Percentiles rank a stretch among this genome's conserved stretches.
These are phyloP conservation scores for Urosaurus nigricauda DNA, from an alignment of 2,797 vertebrate genomes.

Conservation along the genomic window DNA sequence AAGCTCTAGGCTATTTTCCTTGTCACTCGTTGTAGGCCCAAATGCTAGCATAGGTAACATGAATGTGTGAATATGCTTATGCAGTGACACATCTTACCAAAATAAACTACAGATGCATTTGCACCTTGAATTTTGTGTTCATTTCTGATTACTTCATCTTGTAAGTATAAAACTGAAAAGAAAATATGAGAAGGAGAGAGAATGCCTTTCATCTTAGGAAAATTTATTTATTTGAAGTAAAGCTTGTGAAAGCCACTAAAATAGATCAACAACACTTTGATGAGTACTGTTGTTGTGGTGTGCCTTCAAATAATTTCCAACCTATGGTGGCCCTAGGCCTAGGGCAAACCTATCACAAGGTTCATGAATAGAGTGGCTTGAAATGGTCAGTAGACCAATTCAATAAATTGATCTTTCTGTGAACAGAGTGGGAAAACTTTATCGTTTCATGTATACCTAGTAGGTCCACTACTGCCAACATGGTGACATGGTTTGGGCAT, in stretches of 20 bases:
- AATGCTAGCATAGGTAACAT: constrained; percentile 3
- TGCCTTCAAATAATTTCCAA: too few species aligned
- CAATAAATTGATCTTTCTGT: background rate
- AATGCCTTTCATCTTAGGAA: constrained; percentile 1
- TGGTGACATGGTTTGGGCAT: too few species aligned
- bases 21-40: background rate
- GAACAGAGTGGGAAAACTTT: background rate
- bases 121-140: background rate
- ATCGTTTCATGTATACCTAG: background rate
- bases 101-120: constrained; percentile 16
- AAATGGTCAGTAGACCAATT: too few species aligned
- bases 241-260: constrained; percentile 6
- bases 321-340: too few species aligned
- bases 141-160: background rate
- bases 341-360: too few species aligned
- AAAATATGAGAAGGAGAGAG: background rate
- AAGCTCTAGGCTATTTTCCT: background rate
- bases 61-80: background rate
- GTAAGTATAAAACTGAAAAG: background rate
- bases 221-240: background rate
- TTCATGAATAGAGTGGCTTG: background rate
- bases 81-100: background rate
- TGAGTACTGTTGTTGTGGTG: background rate
- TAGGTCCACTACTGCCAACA: background rate
- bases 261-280: background rate